Base-by-base conservation (phyloP, 2,113 vertebrate species). In the Tenrec ecaudatus region DNA sequence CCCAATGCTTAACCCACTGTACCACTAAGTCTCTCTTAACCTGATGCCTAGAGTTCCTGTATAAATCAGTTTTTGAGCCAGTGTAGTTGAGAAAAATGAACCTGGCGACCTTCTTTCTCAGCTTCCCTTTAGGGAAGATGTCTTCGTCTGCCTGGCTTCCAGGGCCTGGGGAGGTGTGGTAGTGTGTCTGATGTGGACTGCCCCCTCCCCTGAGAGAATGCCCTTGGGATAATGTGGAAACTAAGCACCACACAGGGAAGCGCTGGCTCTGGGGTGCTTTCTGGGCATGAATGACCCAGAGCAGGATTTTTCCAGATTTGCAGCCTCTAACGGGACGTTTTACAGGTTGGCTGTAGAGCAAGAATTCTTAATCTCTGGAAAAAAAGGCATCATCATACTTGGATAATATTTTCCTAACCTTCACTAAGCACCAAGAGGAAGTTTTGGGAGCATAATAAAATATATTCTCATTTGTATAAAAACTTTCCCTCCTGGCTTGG, bases 341-440 rank as follows among this genome's bases (percentile, higher is more conserved):
- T 64, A 84, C 47, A 89, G 82, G 53, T 69, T 94, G 94, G 82
- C 88, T 88, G 43, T 73, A 82, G 89, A 95, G 82, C 47, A 83
- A 85, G 89, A 96, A 94, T 96, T 75, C 88, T 83, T 83, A 47
- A 12, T 57, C 80, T 83, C 81, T 94, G 94, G 90, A 81, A 96
- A 93, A 95, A 88, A 92, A 92, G 53, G 62, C 77, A 64, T 95
- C 88, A 79, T 89, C 75, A 92, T 69, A 60, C 57, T 95, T 40
- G 57, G 88, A 90, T 88, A 91, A 96, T 94, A 96, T 97, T 97
- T 96, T 95, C 96, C 94, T 84, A 88, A 66, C 77, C 58, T 82
- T 64, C 53, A 73, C 81, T 85, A 64, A 76, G 76, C 86, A 93
- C 38, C 4, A 25, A 73, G 82, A 87, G 73, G 82, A 96, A 86